Base-by-base conservation (phyloP, 1,140 invertebrate species). In the Bombus haemorrhoidalis region DNA sequence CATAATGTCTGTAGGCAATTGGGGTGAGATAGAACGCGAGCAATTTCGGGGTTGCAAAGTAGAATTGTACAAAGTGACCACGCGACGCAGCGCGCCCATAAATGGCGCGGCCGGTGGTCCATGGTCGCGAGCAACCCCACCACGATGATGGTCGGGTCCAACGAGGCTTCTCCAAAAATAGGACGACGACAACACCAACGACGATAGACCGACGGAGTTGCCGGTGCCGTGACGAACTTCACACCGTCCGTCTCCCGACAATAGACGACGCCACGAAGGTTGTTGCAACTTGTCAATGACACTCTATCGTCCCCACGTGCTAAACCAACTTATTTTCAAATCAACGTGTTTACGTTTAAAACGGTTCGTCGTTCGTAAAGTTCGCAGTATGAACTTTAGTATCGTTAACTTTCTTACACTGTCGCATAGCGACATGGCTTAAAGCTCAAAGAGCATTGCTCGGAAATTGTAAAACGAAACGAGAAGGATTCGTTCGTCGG, bases 31-130 rank as follows among this genome's bases (percentile, higher is more conserved):
- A 9, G 59, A 1, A 39, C 18, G 13, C 39, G 28, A 25, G 28
- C 3, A 28, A 25, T 34, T 34, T 69, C 73, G 57, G 79, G 80
- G 88, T 71, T 77, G 81, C 66, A 75, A 80, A 77, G 81, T 39
- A 74, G 89, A 91, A 91, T 91, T 90, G 77, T 86, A 83, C 91
- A 91, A 91, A 92, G 85, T 89, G 89, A 91, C 89, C 91, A 86
- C 66, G 87, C 87, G 93, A 87, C 57, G 87, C 89, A 93, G 92
- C 91, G 93, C 92, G 87, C 57, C 95, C 94, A 95, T 95, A 95
- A 95, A 95, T 95, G 95, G 95, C 92, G 94, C 94, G 95, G 93
- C 89, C 93, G 94, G 93, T 94, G 93, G 92, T 93, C 92, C 91
- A 91, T 92, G 89, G 86, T 83, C 87, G 90, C 87, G 74, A 80